These are phyloP conservation scores for Laupala kohalensis DNA, from an alignment of 1,140 invertebrate species.

Conservation along the genomic window DNA sequence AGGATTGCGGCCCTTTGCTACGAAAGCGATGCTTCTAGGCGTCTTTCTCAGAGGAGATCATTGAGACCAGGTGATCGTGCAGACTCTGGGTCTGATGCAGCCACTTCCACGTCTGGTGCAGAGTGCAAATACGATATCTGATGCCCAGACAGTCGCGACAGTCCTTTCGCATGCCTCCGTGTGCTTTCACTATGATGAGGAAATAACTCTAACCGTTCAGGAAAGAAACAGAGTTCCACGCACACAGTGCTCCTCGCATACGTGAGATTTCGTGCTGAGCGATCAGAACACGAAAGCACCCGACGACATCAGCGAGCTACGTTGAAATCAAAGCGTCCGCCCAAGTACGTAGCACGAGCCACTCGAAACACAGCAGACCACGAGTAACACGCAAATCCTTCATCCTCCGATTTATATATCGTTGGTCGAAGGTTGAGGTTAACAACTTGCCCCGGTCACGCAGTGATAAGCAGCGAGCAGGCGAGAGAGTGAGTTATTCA, in stretches of 20 bases:
- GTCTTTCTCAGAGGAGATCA: slow-evolving; percentile 58
- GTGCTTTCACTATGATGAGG: slow-evolving; percentile 39
- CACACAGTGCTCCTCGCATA: neutral
- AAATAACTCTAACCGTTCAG: neutral
- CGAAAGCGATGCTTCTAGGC: slow-evolving; percentile 12
- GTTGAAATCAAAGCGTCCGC: neutral
- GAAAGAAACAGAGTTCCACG: neutral
- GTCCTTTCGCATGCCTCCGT: slow-evolving; percentile 67
- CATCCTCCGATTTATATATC: neutral
- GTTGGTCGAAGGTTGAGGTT: neutral
- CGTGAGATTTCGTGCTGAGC: neutral
- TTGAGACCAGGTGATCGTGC: slow-evolving; percentile 70
- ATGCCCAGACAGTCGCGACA: slow-evolving; percentile 72
- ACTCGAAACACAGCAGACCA: neutral
- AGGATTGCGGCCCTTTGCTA: neutral
- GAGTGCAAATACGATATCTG: slow-evolving; percentile 64
- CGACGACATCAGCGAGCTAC: neutral
- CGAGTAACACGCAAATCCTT: neutral
- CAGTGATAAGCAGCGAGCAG: neutral
- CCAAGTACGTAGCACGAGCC: neutral
- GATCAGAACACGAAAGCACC: neutral
- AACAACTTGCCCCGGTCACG: neutral
- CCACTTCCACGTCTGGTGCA: slow-evolving; percentile 87
- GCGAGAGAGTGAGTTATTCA: neutral
- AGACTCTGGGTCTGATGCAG: slow-evolving; percentile 73